Base-by-base conservation (phyloP, 1,140 invertebrate genomes). In the Monochamus saltuarius region DNA sequence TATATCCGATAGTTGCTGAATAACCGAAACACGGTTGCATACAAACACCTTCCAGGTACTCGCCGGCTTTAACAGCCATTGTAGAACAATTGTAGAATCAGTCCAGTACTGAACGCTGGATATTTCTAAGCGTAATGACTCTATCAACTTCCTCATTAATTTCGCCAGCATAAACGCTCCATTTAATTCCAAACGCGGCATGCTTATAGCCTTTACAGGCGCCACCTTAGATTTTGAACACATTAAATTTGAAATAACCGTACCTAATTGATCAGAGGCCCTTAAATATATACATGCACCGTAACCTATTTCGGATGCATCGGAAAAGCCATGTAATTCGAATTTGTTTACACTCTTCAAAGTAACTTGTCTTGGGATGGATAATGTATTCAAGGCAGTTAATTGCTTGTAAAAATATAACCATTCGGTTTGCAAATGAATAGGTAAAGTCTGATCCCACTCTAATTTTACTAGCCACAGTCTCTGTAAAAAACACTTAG, bases 401-500 rank as follows among this genome's bases (percentile, higher is more conserved):
- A 40, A 14, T 13, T 43, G 35, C 11, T 43, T 36, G 8, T 39
- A 22, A 14, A 39, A 29, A 29, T 10, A 10, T 9, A 16, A 3
- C 39, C 2, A 58, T 29, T 4, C 36, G 9, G 34, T 58, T 9
- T 40, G 34, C 34, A 72, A 47, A 10, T 67, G 47, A 17, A 57
- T 39, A 36, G 74, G 72, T 35, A 77, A 16, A 22, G 43, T 8
- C 37, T 73, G 67, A 66, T 81, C 77, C 78, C 76, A 80, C 4
- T 59, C 64, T 7, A 72, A 14, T 9, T 68, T 56, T 22, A 7
- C 7, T 46, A 43, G 47, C 73, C 74, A 77, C 3, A 78, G 40
- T 6, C 62, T 57, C 66, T 78, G 73, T 19, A 79, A 68, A 6
- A 79, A 43, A 7, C 78, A 55, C 67, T 80, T 78, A 19, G 68